Percentiles rank a stretch among this genome's conserved stretches.
These are phyloP conservation scores for Malacosoma neustria DNA, from an alignment of 2,888 invertebrate species.

Conservation along the genomic window DNA sequence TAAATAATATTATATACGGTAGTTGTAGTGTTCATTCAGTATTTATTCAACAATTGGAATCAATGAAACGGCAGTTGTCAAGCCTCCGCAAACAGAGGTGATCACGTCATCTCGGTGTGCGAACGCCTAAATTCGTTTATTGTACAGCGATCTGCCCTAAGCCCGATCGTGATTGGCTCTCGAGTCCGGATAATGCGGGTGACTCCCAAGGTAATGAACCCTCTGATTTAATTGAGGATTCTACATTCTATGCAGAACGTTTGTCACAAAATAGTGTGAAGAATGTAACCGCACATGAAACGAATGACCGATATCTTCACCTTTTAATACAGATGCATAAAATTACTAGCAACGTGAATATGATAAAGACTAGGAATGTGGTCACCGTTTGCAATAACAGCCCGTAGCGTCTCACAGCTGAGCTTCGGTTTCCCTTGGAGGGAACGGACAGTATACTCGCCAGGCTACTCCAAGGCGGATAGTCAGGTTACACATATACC, in stretches of 20 bases:
- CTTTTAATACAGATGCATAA: too few species aligned
- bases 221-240: constrained; percentile 66
- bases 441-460: too few species aligned
- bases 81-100: constrained; percentile 1
- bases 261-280: neutral
- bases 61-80: constrained; percentile 3
- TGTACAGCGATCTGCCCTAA: constrained; percentile 34
- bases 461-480: too few species aligned
- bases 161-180: constrained; percentile 50
- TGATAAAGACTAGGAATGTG: too few species aligned
- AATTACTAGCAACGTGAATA: too few species aligned
- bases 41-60: neutral
- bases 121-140: constrained; percentile 41
- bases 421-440: too few species aligned
- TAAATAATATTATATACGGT: too few species aligned
- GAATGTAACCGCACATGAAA: too few species aligned
- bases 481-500: too few species aligned
- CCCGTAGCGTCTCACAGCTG: too few species aligned
- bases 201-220: constrained; percentile 50
- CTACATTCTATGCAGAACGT: constrained; percentile 26
- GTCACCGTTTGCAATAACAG: too few species aligned
- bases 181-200: constrained; percentile 57
- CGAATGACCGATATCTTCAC: too few species aligned
- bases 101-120: constrained; percentile 14
- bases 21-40: constrained; percentile 14